Conservation (phyloP, 2,797 vertebrate genomes). For the Toxotes lorentzi region DNA sequence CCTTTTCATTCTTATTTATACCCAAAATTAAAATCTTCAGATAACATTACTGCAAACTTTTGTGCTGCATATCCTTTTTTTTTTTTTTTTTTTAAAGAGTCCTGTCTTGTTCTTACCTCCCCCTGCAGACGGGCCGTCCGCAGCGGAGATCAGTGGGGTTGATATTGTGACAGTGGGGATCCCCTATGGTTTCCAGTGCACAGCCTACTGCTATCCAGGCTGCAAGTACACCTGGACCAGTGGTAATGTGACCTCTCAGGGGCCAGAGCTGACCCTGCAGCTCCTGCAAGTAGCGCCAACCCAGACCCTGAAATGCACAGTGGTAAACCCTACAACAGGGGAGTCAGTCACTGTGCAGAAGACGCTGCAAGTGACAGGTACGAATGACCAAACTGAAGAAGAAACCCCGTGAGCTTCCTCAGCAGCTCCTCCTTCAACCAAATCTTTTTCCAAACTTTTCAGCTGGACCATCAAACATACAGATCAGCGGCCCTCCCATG, state of each 20-base stretch:
- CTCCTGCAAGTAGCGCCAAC: not conserved
- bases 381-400: rapidly evolving
- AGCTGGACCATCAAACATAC: conserved; percentile 37
- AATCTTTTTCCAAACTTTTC: conserved; percentile 4
- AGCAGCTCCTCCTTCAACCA: not conserved
- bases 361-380: conserved; percentile 39
- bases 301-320: conserved; percentile 37
- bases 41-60: not conserved
- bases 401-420: not conserved
- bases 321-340: conserved; percentile 18
- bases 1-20: not conserved
- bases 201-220: conserved; percentile 8
- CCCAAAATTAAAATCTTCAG: not conserved
- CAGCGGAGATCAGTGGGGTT: conserved; percentile 27
- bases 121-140: conserved; percentile 37
- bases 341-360: not conserved
- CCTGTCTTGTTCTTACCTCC: too few species aligned
- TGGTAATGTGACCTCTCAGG: conserved; percentile 18
- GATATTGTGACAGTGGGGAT: conserved; percentile 46
- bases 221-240: conserved; percentile 52
- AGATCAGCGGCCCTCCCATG: conserved; percentile 25
- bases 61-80: too few species aligned
- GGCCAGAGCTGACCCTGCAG: conserved; percentile 21
- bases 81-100: not conserved
- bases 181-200: conserved; percentile 37